These are phyloP conservation scores for Fulmarus glacialis DNA, from an alignment of 2,113 vertebrate species.

Conservation along the genomic window DNA sequence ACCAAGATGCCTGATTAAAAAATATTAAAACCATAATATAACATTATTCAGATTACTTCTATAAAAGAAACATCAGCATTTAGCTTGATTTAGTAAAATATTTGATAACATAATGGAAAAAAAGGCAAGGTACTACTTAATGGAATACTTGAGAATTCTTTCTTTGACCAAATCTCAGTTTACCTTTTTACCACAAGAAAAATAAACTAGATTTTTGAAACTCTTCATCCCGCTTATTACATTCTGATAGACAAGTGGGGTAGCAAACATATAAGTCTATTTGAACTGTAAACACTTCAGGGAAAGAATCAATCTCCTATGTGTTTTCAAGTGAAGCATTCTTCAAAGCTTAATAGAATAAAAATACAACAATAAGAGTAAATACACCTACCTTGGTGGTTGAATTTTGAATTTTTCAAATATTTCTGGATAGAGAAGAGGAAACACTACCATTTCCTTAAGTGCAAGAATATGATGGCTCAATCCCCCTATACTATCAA, in stretches of 20 bases:
- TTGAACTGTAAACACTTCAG: neutral
- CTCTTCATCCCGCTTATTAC: neutral
- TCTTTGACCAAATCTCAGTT: neutral
- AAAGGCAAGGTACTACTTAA: neutral
- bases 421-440: slow-evolving; percentile 95
- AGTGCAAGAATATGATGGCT: slow-evolving; percentile 94
- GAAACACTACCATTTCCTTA: slow-evolving; percentile 99
- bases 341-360: neutral
- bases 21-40: neutral
- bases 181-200: neutral
- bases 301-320: neutral
- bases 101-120: neutral
- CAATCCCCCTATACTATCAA: slow-evolving; percentile 94
- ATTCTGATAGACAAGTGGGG: neutral
- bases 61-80: neutral
- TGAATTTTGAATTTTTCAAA: slow-evolving; percentile 99
- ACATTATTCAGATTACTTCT: neutral
- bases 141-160: neutral
- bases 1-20: neutral
- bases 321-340: neutral
- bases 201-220: neutral
- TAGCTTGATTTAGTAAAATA: neutral
- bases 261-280: neutral
- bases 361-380: neutral
- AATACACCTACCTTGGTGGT: slow-evolving; percentile 88